A percentile compares a stretch with the other conserved stretches of the same genome.
These are phyloP conservation scores for Oreortyx pictus DNA, from an alignment of 2,797 vertebrate genomes.

Conservation along the genomic window DNA sequence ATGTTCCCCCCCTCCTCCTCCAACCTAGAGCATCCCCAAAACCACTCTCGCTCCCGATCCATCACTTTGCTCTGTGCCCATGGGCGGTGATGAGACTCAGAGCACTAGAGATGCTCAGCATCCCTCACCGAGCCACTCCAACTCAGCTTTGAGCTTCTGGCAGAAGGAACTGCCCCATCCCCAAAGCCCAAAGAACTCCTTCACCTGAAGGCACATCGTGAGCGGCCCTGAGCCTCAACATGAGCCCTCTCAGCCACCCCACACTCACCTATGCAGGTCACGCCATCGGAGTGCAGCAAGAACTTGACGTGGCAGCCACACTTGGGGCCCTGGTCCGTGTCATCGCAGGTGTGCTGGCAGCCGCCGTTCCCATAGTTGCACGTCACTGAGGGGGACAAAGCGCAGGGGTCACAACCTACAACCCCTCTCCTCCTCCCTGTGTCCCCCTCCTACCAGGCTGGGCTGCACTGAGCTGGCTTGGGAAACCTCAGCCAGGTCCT, in stretches of 20 bases:
- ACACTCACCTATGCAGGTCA: slow-evolving; percentile 98
- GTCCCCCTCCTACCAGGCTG: not conserved
- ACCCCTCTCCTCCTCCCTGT: not conserved
- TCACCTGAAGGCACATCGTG: fast-evolving
- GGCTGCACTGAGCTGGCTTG: not conserved
- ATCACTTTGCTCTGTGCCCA: no score
- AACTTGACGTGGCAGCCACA: slow-evolving; percentile 98
- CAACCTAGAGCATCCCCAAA: not conserved
- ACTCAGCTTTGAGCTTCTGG: not conserved
- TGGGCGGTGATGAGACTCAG: no score
- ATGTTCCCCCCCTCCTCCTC: not conserved
- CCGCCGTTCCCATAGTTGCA: slow-evolving; percentile 99
- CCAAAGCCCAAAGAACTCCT: not conserved
- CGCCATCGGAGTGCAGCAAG: slow-evolving; percentile 92
- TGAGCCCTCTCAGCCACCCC: fast-evolving
- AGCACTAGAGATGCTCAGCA: fast-evolving
- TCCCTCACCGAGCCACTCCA: fast-evolving
- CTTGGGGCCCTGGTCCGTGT: slow-evolving; percentile 94
- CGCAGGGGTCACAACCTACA: not conserved
- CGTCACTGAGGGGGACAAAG: slow-evolving; percentile 86
- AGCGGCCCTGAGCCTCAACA: fast-evolving
- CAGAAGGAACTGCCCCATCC: fast-evolving
- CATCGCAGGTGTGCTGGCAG: slow-evolving; percentile 98
- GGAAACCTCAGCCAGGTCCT: fast-evolving
- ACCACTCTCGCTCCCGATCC: not conserved